Evolutionary conservation across 1,140 invertebrate species (phyloP), one percentile per base, ranked within the genome.

Genomic region (Yoshiicerus persimilis): DNA sequence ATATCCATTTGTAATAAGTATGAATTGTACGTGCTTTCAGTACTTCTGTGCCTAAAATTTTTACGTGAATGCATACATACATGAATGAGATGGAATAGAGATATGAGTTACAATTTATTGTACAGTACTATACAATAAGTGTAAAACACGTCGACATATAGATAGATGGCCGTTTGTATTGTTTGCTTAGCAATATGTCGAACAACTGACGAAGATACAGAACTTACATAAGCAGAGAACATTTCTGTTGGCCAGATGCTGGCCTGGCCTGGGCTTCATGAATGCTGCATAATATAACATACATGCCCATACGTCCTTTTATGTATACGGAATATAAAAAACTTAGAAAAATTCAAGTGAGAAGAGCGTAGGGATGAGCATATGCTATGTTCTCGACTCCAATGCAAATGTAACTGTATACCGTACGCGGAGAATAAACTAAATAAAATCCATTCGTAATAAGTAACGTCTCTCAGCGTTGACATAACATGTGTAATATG

Each of bases 351-450:
- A 30, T 70, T 8, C 6, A 30, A 13, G 23, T n/a, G 16, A 56
- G 47, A 56, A 56, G 16, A 56, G 47, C 20, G n/a, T n/a, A 56
- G 47, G 47, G 47, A 56, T 56, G 47, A 70, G 64, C 75, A 80
- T 77, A 77, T 80, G 75, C 47, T 56, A n/a, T n/a, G 20, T n/a
- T 56, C 9, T 39, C 13, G 47, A 16, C 16, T 2, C 34, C n/a
- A n/a, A n/a, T n/a, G n/a, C n/a, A n/a, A n/a, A n/a, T 80, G 30
- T 80, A 80, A 80, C 75, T 80, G 75, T 80, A 80, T 32, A 77
- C 27, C 34, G n/a, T n/a, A n/a, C n/a, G n/a, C n/a, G n/a, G n/a
- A n/a, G n/a, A n/a, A n/a, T n/a, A 36, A 77, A 77, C 34, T 77
- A 27, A 77, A 77, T 32, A n/a, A n/a, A 77, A 36, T 77, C 70